Evolutionary conservation across 2,797 vertebrate genomes (phyloP).

Genomic region (Gymnothorax reevesii): DNA sequence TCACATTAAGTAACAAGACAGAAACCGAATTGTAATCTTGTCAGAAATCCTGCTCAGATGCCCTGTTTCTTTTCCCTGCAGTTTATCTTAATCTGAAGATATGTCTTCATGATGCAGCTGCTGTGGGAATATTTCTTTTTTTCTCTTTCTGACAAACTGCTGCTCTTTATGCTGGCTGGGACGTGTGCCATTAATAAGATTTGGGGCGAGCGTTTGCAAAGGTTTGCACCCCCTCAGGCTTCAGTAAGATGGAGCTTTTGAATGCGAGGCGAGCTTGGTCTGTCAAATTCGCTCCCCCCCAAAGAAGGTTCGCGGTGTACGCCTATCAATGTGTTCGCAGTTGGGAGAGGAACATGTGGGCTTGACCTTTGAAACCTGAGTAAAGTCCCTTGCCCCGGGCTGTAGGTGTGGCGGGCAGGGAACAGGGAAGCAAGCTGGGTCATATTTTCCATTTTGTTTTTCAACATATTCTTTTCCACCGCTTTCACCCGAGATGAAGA

Average conservation of each 20-base stretch:
- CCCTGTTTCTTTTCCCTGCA: too few relatives aligned
- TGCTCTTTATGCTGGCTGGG: background rate
- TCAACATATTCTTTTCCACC: background rate
- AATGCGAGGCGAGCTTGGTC: background rate
- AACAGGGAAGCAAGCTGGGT: background rate
- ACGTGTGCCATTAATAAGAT: slow-evolving; percentile 5
- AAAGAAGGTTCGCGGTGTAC: background rate
- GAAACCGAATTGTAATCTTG: too few relatives aligned
- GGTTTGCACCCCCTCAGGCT: background rate
- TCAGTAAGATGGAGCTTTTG: background rate
- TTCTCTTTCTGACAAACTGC: background rate
- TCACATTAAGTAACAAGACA: too few relatives aligned
- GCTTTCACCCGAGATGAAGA: background rate
- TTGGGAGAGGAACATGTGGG: background rate
- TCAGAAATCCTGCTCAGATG: too few relatives aligned
- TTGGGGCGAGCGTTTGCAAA: background rate
- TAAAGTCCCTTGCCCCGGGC: background rate
- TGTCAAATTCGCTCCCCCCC: background rate
- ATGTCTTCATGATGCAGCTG: background rate
- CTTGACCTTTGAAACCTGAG: background rate
- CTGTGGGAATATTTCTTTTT: background rate
- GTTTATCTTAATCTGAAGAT: background rate
- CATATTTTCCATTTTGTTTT: background rate
- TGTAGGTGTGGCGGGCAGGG: background rate
- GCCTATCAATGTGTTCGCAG: background rate